Base-by-base conservation (phyloP, 2,113 vertebrate species). In the Nerophis ophidion region DNA sequence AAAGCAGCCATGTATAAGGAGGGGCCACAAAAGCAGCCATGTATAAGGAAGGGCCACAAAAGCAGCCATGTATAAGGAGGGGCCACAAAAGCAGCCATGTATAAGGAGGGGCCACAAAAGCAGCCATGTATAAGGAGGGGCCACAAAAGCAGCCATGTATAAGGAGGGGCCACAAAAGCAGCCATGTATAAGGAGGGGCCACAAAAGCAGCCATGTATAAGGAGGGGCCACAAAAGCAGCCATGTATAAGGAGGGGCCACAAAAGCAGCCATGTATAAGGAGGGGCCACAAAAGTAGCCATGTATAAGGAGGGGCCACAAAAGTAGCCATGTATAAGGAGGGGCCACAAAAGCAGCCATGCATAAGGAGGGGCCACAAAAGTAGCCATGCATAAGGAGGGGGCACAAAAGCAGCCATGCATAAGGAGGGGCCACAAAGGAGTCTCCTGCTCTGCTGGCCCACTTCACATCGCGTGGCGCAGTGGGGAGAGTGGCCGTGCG, bases 351-450 rank as follows among this genome's bases (percentile, higher is more conserved):
- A n/a, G n/a, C n/a, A n/a, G n/a, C n/a, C n/a, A n/a, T n/a, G n/a
- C n/a, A n/a, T n/a, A n/a, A 60, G 45, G 4, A 59, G 38, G 53
- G 14, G 36, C 46, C 57, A 57, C 14, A 61, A 38, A 36, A n/a
- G n/a, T n/a, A n/a, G n/a, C n/a, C n/a, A n/a, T n/a, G n/a, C n/a
- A n/a, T n/a, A n/a, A 60, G 45, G 4, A 59, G 38, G 53, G 14
- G 36, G 44, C 57, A 57, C 14, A 61, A 38, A 36, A n/a, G n/a
- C n/a, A n/a, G n/a, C n/a, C n/a, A n/a, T n/a, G n/a, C n/a, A n/a
- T n/a, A n/a, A 60, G 45, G 4, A 59, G 38, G 53, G 14, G 36
- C 46, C 57, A 57, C 14, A 61, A 38, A 36, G 8, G 47, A 70
- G 48, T 13, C 34, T 8, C 35, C 61, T 38, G 46, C 60, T 58